Evolutionary conservation across 1,140 invertebrate species (phyloP).

Genomic region (Adelges cooleyi): DNA sequence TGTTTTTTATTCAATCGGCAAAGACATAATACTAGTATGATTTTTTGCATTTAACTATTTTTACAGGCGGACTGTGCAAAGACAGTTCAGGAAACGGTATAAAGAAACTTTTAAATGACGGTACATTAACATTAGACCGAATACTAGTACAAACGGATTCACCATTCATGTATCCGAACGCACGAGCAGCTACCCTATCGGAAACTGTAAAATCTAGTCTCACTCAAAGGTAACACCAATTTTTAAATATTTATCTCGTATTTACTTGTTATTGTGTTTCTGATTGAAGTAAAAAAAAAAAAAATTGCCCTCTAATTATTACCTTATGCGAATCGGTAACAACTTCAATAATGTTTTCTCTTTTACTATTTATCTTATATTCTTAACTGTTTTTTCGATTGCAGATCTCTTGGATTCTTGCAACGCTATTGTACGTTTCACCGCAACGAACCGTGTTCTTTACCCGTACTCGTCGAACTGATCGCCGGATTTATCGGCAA

Average conservation of each 20-base stretch:
- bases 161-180: constrained; percentile 93
- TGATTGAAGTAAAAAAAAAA: too few relatives aligned
- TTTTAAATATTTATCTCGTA: too few relatives aligned
- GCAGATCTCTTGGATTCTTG: constrained; percentile 51
- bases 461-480: constrained; percentile 86
- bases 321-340: too few relatives aligned
- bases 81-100: constrained; percentile 86
- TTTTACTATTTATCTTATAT: too few relatives aligned
- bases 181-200: constrained; percentile 80
- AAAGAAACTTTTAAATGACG: constrained; percentile 65
- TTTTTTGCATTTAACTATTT: constrained; percentile 35
- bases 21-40: background rate
- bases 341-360: too few relatives aligned
- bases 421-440: constrained; percentile 85
- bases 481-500: constrained; percentile 80
- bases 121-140: constrained; percentile 66
- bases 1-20: too few relatives aligned
- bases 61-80: constrained; percentile 77
- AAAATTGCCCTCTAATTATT: too few relatives aligned
- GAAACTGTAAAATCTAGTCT: constrained; percentile 71
- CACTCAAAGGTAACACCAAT: constrained; percentile 56
- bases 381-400: too few relatives aligned
- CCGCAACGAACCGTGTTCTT: constrained; percentile 86
- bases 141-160: constrained; percentile 84
- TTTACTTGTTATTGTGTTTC: too few relatives aligned